Conservation (phyloP, 2,113 vertebrate species). For the Ophiodon elongatus region DNA sequence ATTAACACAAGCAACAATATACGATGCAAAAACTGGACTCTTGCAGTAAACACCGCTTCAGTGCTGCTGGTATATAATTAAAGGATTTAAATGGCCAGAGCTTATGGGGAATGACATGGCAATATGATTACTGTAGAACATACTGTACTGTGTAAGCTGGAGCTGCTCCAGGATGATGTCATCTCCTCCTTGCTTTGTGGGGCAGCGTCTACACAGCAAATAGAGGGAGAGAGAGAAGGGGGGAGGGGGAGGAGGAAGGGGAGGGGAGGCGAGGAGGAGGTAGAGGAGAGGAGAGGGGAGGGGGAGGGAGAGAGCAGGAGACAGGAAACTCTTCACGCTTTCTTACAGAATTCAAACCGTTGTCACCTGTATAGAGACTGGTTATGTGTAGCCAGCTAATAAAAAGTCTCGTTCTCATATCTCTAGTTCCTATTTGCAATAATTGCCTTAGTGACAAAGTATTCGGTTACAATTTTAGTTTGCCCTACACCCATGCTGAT, state of each 20-base stretch:
- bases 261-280: background rate
- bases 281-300: constrained; percentile 12
- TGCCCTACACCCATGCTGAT: constrained; percentile 33
- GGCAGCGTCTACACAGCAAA: constrained; percentile 31
- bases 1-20: constrained; percentile 79
- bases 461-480: constrained; percentile 47
- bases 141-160: constrained; percentile 51
- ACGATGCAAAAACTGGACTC: constrained; percentile 67
- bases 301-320: constrained; percentile 7
- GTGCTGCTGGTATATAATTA: constrained; percentile 74
- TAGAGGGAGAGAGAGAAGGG: constrained; percentile 15
- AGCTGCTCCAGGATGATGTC: constrained; percentile 74
- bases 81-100: constrained; percentile 65
- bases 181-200: constrained; percentile 63
- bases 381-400: constrained; percentile 22
- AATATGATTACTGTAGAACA: constrained; percentile 73
- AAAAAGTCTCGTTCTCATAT: constrained; percentile 34
- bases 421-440: constrained; percentile 1
- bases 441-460: constrained; percentile 36
- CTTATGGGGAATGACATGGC: constrained; percentile 74
- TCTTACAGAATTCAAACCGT: constrained; percentile 58
- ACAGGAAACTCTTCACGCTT: constrained; percentile 54
- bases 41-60: constrained; percentile 75
- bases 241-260: constrained; percentile 1
- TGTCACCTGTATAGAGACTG: constrained; percentile 47